Conservation (phyloP, 2,113 vertebrate species). For the Catharus minimus region DNA sequence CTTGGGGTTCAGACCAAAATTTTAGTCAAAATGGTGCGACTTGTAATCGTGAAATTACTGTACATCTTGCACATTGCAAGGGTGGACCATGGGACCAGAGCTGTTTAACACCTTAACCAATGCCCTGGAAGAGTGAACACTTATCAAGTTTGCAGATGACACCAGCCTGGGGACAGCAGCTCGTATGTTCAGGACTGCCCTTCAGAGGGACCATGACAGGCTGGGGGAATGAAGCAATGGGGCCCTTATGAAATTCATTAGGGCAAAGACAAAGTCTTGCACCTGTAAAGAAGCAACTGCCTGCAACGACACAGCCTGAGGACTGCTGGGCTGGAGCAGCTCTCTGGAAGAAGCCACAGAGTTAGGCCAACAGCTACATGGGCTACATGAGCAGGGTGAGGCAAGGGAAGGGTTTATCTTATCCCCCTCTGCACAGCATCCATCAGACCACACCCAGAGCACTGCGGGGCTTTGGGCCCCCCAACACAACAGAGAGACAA, state of each 20-base stretch:
- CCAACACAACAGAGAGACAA: neutral
- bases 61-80: neutral
- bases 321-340: neutral
- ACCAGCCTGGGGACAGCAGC: neutral
- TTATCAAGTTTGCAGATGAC: neutral
- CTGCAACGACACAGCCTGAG: accelerated
- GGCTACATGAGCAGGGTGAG: neutral
- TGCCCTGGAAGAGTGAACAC: neutral
- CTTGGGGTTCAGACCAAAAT: too few species aligned
- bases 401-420: neutral
- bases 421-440: accelerated
- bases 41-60: too few species aligned
- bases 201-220: neutral
- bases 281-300: neutral
- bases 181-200: too few species aligned
- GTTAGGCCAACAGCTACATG: neutral
- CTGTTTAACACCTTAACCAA: neutral
- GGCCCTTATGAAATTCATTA: accelerated
- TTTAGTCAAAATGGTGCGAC: too few species aligned
- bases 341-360: neutral
- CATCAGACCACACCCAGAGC: neutral
- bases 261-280: neutral
- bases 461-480: accelerated
- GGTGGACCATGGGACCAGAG: neutral
- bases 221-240: neutral